Evolutionary conservation across 2,113 vertebrate species (phyloP), one percentile per base, ranked within the genome.

Genomic region (Embiotoca jacksoni): DNA sequence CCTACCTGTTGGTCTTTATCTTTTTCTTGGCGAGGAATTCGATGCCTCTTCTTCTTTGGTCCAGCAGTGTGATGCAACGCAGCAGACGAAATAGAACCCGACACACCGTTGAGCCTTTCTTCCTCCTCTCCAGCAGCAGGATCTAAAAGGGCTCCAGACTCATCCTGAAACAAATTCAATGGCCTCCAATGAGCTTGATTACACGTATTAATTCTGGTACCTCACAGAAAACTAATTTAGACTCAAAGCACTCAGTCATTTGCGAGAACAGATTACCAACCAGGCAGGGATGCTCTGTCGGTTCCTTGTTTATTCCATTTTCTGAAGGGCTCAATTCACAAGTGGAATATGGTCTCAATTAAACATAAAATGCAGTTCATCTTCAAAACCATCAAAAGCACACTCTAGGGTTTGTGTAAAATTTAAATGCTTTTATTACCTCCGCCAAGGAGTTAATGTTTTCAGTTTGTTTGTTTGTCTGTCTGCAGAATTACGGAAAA

Each of bases 1-100:
- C 70, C 56, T 68, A 95, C 94, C 88, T 93, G 93, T 72, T 79
- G 78, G 6, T 95, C 94, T 85, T 90, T 90, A 13, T 94, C 93
- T 72, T 84, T 93, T 15, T 95, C 94, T 84, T 89, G 90, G 30
- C 91, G 90, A 39, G 86, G 84, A 62, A 92, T 81, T 7, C 93
- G 73, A 55, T 95, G 94, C 47, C 93, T 91, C 85, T 89, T 94
- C 67, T 90, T 95, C 79, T 94, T 95, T 5, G 88, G 76, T 59
- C 85, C 93, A 3, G 67, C 75, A 50, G 84, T 46, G 3, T 89
- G 89, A 68, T 92, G 93, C 31, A 84, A 66, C 3, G 67, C 71
- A 53, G 82, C 15, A 56, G 92, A 87, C 0, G 86, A 82, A 10
- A 83, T 81, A 30, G 91, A 90, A 57, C 86, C 79, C 6, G 91